phyloP scores from a whole-genome alignment of 2,888 invertebrate species.

The Andrena praecox region DNA sequence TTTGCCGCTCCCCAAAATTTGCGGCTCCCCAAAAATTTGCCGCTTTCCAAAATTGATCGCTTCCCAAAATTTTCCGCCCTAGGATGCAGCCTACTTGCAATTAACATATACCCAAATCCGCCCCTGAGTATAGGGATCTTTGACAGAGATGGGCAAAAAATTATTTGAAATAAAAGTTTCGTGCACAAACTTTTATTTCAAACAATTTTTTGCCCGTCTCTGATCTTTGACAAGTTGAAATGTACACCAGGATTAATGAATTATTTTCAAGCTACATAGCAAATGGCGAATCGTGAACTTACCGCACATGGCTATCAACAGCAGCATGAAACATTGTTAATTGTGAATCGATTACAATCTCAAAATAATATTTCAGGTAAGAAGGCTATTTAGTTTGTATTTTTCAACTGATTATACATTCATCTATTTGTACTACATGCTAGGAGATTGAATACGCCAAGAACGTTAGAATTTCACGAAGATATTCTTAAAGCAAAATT shows the following conservation, averaged over 20 bases:
- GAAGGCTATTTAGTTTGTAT: conserved; percentile 25
- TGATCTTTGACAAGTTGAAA: background rate
- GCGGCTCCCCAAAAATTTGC: too few species aligned
- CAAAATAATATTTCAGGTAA: conserved; percentile 45
- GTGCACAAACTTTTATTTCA: too few species aligned
- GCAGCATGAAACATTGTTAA: conserved; percentile 86
- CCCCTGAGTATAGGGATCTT: background rate
- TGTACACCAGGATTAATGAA: background rate
- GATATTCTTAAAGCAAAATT: conserved; percentile 35
- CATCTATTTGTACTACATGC: conserved; percentile 73
- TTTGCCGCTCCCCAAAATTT: too few species aligned
- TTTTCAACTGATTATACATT: conserved; percentile 49
- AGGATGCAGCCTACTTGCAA: too few species aligned
- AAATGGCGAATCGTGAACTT: conserved; percentile 77
- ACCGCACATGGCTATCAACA: conserved; percentile 86
- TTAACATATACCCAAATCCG: too few species aligned
- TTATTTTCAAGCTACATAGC: conserved; percentile 23
- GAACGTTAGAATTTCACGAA: conserved; percentile 28
- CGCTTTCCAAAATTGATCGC: too few species aligned
- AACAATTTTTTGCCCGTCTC: too few species aligned
- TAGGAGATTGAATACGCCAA: conserved; percentile 60
- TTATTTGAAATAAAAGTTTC: too few species aligned
- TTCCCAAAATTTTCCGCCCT: too few species aligned
- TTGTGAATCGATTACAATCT: conserved; percentile 80
- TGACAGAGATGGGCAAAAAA: background rate